A percentile compares a stretch with the other conserved stretches of the same genome.
These are phyloP conservation scores for Astreopora myriophthalma DNA, from an alignment of 64 coral and sea anemone species.

Conservation along the genomic window DNA sequence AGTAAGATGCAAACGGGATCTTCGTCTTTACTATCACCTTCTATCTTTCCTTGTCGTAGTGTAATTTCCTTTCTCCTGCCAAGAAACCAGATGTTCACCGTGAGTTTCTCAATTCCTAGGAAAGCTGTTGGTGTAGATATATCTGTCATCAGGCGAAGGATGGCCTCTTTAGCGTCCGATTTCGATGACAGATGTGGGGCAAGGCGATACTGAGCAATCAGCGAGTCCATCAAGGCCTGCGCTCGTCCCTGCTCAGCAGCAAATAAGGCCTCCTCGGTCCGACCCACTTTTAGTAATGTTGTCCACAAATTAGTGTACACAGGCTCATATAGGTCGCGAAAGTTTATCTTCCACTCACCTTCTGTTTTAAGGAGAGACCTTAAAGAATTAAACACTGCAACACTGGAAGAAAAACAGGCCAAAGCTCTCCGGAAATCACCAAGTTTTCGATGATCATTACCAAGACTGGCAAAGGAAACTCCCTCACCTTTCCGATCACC, in stretches of 20 bases:
- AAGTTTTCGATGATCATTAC: too few species aligned
- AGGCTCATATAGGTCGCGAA: background rate
- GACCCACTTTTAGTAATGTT: background rate
- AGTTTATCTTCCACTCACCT: background rate
- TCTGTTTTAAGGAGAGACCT: background rate
- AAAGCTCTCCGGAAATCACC: too few species aligned
- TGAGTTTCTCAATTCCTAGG: background rate
- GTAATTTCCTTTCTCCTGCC: background rate
- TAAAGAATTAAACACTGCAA: background rate
- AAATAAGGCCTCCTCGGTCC: background rate
- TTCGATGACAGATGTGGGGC: background rate
- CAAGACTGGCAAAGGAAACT: too few species aligned
- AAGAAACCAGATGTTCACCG: background rate
- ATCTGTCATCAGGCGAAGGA: background rate
- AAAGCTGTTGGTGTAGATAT: background rate
- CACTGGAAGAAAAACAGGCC: too few species aligned
- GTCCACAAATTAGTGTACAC: background rate
- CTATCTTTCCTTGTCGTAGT: background rate
- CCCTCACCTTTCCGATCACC: too few species aligned
- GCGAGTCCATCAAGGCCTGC: background rate
- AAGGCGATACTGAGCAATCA: background rate
- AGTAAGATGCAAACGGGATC: background rate
- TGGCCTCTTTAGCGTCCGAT: background rate
- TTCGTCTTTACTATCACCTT: background rate
- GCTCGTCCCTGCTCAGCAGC: background rate